Evolutionary conservation across 2,797 vertebrate genomes (phyloP).

Genomic region (Poeciliopsis paucimaculata): DNA sequence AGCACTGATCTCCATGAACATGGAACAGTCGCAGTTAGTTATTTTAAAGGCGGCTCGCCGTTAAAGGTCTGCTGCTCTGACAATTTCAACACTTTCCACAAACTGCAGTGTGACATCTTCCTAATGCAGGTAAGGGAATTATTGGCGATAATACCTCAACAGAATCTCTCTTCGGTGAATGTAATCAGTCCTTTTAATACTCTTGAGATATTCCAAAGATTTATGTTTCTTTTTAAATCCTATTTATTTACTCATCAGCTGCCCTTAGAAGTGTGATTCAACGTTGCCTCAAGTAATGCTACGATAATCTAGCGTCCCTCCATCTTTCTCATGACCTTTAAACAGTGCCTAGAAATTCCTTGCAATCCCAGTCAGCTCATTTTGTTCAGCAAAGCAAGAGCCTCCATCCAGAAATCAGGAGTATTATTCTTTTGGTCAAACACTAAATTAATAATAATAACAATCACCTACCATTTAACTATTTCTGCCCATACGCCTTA

Average conservation of each 20-base stretch:
- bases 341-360: constrained; percentile 67
- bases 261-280: constrained; percentile 27
- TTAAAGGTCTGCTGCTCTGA: not conserved
- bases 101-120: not conserved
- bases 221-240: constrained; percentile 50
- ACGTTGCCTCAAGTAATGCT: constrained; percentile 43
- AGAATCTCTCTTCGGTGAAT: not conserved
- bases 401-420: constrained; percentile 24
- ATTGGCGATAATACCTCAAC: not conserved
- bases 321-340: constrained; percentile 45
- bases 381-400: constrained; percentile 26
- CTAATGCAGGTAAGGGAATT: not conserved
- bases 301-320: constrained; percentile 24
- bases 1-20: not conserved
- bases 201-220: constrained; percentile 80
- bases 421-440: not conserved
- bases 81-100: not conserved
- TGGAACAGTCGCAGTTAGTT: not conserved
- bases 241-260: constrained; percentile 79
- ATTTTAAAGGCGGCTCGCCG: not conserved
- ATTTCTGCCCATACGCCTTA: constrained; percentile 68
- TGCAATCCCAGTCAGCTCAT: constrained; percentile 24
- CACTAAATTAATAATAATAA: constrained; percentile 28
- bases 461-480: constrained; percentile 8
- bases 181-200: not conserved